Percentiles rank a stretch among this genome's conserved stretches.
Conservation (phyloP, 2,113 vertebrate species). For the Paedocypris sp. region DNA sequence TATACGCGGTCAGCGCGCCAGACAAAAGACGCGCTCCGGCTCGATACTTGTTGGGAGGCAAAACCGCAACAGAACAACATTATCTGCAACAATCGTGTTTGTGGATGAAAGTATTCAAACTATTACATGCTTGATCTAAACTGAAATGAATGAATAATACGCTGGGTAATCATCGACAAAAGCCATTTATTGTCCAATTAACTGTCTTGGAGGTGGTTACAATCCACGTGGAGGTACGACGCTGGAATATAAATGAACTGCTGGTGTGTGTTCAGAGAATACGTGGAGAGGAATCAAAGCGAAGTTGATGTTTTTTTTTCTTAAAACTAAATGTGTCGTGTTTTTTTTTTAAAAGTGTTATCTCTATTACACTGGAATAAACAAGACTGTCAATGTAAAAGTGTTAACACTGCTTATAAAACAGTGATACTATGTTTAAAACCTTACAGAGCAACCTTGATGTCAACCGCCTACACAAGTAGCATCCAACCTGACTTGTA, state of each 20-base stretch:
- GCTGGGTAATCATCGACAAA: slow-evolving; percentile 35
- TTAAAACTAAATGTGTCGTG: neutral
- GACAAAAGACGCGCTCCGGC: neutral
- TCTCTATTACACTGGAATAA: neutral
- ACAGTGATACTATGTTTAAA: neutral
- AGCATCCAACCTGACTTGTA: too few species aligned
- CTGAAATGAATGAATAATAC: slow-evolving; percentile 30
- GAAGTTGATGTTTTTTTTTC: neutral
- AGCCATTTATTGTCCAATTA: slow-evolving; percentile 37
- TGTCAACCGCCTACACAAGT: too few species aligned
- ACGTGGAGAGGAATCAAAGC: neutral
- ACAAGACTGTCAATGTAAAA: too few species aligned
- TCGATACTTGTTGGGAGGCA: slow-evolving; percentile 7
- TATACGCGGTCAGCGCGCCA: neutral
- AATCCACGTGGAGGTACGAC: neutral
- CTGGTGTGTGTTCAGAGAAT: neutral
- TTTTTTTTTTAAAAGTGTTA: neutral
- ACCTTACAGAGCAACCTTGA: too few species aligned
- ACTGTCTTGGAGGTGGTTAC: slow-evolving; percentile 24
- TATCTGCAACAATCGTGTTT: slow-evolving; percentile 25
- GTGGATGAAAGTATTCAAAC: slow-evolving; percentile 26
- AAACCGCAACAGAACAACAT: slow-evolving; percentile 17
- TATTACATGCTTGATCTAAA: slow-evolving; percentile 36
- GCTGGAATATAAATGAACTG: slow-evolving; percentile 2
- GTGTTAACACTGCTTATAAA: neutral